phyloP scores from a whole-genome alignment of 2,888 invertebrate genomes.

The Noctua janthina region DNA sequence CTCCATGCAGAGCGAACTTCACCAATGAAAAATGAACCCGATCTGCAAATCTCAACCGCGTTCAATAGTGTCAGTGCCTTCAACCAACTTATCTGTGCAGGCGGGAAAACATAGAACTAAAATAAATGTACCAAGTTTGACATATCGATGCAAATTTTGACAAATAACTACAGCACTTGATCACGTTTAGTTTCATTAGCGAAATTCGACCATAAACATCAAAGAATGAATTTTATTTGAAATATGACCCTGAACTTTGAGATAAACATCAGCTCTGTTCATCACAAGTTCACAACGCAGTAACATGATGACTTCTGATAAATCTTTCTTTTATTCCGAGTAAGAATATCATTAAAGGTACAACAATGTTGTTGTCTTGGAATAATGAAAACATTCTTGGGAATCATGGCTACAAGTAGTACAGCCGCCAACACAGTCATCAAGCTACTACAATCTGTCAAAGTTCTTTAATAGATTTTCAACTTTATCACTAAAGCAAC shows the following conservation, averaged over 20 bases:
- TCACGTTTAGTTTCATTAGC: neutral
- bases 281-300: conserved; percentile 9
- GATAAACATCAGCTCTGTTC: neutral
- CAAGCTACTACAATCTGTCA: too few species aligned
- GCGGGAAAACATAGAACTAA: neutral
- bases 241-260: conserved; percentile 15
- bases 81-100: neutral
- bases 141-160: too few species aligned
- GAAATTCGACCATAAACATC: neutral
- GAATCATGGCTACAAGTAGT: neutral
- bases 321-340: neutral
- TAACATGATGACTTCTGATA: conserved; percentile 26
- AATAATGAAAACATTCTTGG: neutral
- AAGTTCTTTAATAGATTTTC: too few species aligned
- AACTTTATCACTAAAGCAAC: too few species aligned
- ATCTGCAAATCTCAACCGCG: too few species aligned
- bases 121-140: neutral
- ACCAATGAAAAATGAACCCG: too few species aligned
- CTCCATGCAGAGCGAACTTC: too few species aligned
- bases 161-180: neutral
- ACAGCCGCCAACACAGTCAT: too few species aligned
- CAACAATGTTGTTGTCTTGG: neutral
- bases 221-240: neutral
- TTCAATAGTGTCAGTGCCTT: too few species aligned
- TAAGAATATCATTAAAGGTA: conserved; percentile 1